These are phyloP conservation scores for Onychostruthus taczanowskii DNA, from an alignment of 2,113 vertebrate species.

Conservation along the genomic window DNA sequence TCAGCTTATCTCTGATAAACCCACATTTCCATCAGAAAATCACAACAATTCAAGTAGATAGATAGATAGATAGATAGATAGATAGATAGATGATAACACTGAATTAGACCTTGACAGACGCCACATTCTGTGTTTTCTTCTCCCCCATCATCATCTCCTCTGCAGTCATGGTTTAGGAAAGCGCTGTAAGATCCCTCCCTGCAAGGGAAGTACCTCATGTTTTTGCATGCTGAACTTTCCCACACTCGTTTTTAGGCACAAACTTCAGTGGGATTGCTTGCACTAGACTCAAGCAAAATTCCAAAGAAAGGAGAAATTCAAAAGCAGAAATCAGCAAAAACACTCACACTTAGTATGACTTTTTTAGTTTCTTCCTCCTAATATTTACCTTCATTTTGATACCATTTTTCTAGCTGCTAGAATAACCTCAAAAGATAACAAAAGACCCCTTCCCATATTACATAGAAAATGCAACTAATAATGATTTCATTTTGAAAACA, in stretches of 20 bases:
- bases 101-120: neutral
- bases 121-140: neutral
- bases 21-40: neutral
- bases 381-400: neutral
- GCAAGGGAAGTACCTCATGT: accelerated
- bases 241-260: accelerated
- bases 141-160: neutral
- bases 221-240: neutral
- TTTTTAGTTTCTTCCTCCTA: neutral
- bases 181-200: neutral
- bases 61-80: neutral
- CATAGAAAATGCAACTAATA: neutral
- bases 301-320: neutral
- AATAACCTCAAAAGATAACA: neutral
- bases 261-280: neutral
- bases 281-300: neutral
- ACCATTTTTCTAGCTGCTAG: neutral
- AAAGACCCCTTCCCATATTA: neutral
- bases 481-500: neutral
- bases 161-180: neutral
- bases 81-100: neutral
- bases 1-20: neutral
- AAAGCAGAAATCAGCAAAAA: neutral
- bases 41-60: neutral
- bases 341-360: neutral